phyloP scores from a whole-genome alignment of 1,140 invertebrate species.

The Helicoverpa zea region DNA sequence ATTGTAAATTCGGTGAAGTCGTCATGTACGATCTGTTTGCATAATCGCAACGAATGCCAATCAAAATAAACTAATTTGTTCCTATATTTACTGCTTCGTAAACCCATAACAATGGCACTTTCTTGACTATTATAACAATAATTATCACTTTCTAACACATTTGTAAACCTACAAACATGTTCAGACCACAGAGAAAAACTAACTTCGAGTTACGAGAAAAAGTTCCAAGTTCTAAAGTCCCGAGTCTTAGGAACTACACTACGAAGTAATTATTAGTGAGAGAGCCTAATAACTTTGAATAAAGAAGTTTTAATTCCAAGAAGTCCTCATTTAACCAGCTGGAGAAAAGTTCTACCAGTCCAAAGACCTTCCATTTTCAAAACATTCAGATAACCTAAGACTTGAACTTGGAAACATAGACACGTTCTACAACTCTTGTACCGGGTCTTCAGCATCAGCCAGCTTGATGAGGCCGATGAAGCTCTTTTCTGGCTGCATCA shows the following conservation, averaged over 20 bases:
- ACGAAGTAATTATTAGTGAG: too few relatives aligned
- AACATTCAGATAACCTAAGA: conserved; percentile 18
- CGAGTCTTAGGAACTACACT: too few relatives aligned
- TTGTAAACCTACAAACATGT: conserved; percentile 32
- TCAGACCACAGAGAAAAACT: conserved; percentile 33
- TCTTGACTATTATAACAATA: conserved; percentile 59
- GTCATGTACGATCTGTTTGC: not conserved
- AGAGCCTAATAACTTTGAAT: too few relatives aligned
- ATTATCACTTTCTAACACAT: conserved; percentile 48
- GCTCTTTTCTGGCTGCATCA: conserved; percentile 92
- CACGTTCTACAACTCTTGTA: conserved; percentile 66
- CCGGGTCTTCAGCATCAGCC: conserved; percentile 85
- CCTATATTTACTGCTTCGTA: conserved; percentile 42
- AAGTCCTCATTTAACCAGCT: not conserved
- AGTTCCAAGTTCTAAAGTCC: not conserved
- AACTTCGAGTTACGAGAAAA: conserved; percentile 39
- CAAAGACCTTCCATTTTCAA: not conserved
- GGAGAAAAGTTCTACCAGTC: not conserved
- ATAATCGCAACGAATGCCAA: conserved; percentile 9
- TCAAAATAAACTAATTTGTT: conserved; percentile 45
- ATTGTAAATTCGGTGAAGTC: conserved; percentile 28
- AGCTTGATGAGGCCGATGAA: conserved; percentile 93
- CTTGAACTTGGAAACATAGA: conserved; percentile 1
- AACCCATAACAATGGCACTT: conserved; percentile 62
- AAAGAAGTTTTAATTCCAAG: not conserved